Conservation (phyloP, 2,888 invertebrate species). For the Trachelus iudaicus region DNA sequence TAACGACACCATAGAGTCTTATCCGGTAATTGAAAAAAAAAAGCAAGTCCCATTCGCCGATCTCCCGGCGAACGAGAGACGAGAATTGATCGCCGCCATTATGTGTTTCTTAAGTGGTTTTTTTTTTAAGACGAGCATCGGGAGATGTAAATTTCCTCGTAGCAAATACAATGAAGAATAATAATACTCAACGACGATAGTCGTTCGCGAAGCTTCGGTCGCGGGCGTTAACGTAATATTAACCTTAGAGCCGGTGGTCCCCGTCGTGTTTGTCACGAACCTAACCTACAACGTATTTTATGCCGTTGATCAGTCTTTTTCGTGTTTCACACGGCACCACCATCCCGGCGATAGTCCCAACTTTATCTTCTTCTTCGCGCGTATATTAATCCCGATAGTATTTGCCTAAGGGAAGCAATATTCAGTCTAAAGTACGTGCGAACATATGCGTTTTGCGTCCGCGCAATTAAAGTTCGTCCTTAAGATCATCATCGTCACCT, state of each 20-base stretch:
- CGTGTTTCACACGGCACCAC: not conserved
- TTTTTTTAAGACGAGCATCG: conserved; percentile 21
- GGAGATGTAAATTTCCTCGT: conserved; percentile 30
- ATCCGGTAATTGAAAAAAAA: conserved; percentile 12
- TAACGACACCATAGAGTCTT: conserved; percentile 43
- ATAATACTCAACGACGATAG: conserved; percentile 31
- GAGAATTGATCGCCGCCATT: not conserved
- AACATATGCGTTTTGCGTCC: conserved; percentile 72
- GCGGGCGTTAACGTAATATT: not conserved
- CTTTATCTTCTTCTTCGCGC: conserved; percentile 6
- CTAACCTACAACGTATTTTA: not conserved
- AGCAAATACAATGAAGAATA: conserved; percentile 39
- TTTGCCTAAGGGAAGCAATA: conserved; percentile 46
- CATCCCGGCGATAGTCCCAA: conserved; percentile 15
- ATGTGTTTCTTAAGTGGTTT: conserved; percentile 5
- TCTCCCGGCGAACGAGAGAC: conserved; percentile 6
- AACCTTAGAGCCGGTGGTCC: not conserved
- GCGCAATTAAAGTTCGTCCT: conserved; percentile 82
- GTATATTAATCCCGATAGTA: conserved; percentile 42
- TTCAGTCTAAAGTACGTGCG: conserved; percentile 55
- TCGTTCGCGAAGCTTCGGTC: conserved; percentile 24
- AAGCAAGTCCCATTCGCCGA: conserved; percentile 12
- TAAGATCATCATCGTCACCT: conserved; percentile 74
- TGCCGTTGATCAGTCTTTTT: conserved; percentile 4
- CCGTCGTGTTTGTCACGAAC: not conserved